Conservation (phyloP, 2,797 vertebrate genomes). For the Podarcis siculus region DNA sequence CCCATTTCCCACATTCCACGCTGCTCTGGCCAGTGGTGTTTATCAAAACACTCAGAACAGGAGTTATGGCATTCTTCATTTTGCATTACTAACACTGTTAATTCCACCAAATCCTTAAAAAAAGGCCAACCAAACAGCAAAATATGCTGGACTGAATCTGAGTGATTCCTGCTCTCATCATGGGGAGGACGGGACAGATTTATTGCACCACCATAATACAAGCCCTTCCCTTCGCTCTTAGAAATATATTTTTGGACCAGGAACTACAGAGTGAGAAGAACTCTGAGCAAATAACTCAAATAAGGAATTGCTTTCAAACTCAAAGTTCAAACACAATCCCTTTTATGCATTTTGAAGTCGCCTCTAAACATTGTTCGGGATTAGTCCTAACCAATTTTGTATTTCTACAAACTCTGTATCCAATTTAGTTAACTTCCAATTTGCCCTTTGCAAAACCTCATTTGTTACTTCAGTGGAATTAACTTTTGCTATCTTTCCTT, state of each 20-base stretch:
- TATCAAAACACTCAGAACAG: background rate
- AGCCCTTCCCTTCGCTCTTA: background rate
- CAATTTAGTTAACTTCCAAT: constrained; percentile 22
- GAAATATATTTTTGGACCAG: background rate
- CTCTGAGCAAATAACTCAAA: background rate
- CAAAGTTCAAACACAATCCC: background rate
- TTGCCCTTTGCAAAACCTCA: background rate
- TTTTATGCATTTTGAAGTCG: background rate
- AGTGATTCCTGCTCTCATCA: background rate
- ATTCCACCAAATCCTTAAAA: background rate
- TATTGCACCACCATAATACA: background rate
- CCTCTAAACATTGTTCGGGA: background rate
- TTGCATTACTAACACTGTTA: background rate
- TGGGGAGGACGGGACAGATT: background rate
- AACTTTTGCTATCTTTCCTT: background rate
- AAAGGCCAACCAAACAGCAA: background rate
- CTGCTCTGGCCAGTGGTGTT: background rate
- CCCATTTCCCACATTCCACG: background rate
- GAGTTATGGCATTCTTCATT: background rate
- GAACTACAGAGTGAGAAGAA: background rate
- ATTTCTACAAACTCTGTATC: background rate
- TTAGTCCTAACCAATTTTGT: background rate
- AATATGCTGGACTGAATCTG: background rate
- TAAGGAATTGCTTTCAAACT: background rate
- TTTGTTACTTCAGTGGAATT: background rate